Conservation (phyloP, 1,140 invertebrate species). For the Drosophila eugracilis region DNA sequence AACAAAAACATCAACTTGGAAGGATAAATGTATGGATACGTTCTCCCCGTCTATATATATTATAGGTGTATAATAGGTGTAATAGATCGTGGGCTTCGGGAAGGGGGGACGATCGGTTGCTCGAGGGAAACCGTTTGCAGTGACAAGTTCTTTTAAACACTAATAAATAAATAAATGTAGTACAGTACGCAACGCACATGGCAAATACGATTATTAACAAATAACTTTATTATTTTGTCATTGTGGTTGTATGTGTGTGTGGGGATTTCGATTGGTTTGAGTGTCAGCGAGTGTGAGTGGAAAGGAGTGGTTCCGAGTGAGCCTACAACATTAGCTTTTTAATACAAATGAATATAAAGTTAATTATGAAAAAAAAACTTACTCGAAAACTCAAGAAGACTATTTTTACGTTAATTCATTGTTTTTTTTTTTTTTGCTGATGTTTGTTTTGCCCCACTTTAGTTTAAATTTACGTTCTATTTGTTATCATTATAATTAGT, state of each 20-base stretch:
- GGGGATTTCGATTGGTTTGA: constrained; percentile 31
- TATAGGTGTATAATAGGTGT: constrained; percentile 7
- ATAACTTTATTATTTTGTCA: constrained; percentile 65
- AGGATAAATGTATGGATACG: constrained; percentile 51
- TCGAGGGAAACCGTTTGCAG: constrained; percentile 61
- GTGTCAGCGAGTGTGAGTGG: constrained; percentile 17
- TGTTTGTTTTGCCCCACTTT: constrained; percentile 38
- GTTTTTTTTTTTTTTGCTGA: constrained; percentile 42
- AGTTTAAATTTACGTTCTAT: constrained; percentile 67
- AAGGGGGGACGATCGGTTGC: constrained; percentile 19
- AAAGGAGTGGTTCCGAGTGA: constrained; percentile 28
- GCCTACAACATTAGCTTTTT: constrained; percentile 41
- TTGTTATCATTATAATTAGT: constrained; percentile 76
- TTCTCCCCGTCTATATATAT: constrained; percentile 6
- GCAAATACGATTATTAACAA: constrained; percentile 75
- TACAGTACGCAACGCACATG: constrained; percentile 71
- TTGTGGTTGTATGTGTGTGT: constrained; percentile 21
- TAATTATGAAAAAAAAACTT: constrained; percentile 55
- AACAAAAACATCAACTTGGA: constrained; percentile 80
- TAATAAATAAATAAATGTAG: constrained; percentile 72
- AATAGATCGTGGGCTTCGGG: constrained; percentile 10
- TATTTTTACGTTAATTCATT: constrained; percentile 56
- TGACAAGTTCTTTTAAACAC: constrained; percentile 42
- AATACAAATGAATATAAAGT: constrained; percentile 50
- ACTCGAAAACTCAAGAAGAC: constrained; percentile 62